These are phyloP conservation scores for Collichthys lucidus DNA, from an alignment of 2,113 vertebrate genomes.

Conservation along the genomic window DNA sequence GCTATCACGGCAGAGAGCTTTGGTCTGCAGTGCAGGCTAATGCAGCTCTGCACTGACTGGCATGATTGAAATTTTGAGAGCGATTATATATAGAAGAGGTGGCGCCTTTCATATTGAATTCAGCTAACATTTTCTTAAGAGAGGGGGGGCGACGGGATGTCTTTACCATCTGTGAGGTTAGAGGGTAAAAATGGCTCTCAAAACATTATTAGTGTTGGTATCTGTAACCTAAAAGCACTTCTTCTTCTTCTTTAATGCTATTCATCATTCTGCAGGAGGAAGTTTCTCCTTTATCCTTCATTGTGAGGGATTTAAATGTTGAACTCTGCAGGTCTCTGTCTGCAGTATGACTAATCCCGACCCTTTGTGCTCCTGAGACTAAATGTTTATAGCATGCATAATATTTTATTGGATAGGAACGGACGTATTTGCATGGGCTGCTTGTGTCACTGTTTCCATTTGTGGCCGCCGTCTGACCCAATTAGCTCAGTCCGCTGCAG, in stretches of 20 bases:
- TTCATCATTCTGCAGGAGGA: background rate
- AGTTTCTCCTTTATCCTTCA: background rate
- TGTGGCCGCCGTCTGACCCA: slow-evolving; percentile 46
- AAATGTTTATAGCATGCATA: slow-evolving; percentile 62
- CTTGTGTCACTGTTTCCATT: slow-evolving; percentile 61
- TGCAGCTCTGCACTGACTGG: slow-evolving; percentile 16
- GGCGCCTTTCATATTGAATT: slow-evolving; percentile 49
- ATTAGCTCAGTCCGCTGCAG: slow-evolving; percentile 51
- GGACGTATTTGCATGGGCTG: slow-evolving; percentile 43
- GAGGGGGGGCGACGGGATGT: slow-evolving; percentile 11
- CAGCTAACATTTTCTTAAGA: slow-evolving; percentile 51
- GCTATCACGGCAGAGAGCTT: slow-evolving; percentile 15
- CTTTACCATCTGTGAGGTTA: slow-evolving; percentile 13
- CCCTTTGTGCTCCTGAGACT: slow-evolving; percentile 54
- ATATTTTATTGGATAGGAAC: slow-evolving; percentile 45
- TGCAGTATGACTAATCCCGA: slow-evolving; percentile 45
- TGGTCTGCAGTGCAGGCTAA: slow-evolving; percentile 4
- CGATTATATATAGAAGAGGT: slow-evolving; percentile 52
- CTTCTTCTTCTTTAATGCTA: background rate
- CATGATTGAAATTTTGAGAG: slow-evolving; percentile 42
- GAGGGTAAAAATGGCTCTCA: background rate
- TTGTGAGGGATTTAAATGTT: slow-evolving; percentile 23
- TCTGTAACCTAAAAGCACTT: slow-evolving; percentile 1
- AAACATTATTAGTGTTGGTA: background rate
- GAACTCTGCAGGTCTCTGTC: slow-evolving; percentile 24